phyloP scores from a whole-genome alignment of 2,113 vertebrate species.

The Tretioscincus oriximinensis region DNA sequence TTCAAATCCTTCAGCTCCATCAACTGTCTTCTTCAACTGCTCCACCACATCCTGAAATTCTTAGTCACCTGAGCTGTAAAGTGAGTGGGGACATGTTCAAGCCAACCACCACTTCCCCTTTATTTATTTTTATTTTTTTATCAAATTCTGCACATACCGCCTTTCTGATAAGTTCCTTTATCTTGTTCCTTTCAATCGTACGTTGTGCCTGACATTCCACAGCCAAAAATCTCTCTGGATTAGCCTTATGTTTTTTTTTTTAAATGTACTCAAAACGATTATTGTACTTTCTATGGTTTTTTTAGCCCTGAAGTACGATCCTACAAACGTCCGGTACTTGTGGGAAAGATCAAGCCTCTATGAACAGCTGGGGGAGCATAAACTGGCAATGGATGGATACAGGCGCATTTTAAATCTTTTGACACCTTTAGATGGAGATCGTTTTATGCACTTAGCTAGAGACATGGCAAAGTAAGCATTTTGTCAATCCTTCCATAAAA shows the following conservation, averaged over 20 bases:
- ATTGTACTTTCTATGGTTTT: background rate
- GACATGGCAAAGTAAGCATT: constrained; percentile 94
- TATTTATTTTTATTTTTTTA: no score
- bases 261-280: background rate
- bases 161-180: no score
- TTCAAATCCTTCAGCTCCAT: no score
- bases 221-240: no score
- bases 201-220: no score
- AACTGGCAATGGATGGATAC: constrained; percentile 96
- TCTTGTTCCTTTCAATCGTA: no score
- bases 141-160: no score
- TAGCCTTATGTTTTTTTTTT: background rate
- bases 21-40: no score
- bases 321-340: constrained; percentile 92
- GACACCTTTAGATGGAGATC: constrained; percentile 88
- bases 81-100: no score
- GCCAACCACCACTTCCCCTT: no score
- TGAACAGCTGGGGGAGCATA: constrained; percentile 93
- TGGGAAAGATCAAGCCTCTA: constrained; percentile 95
- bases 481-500: background rate
- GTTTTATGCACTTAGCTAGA: constrained; percentile 94
- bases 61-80: no score
- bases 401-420: constrained; percentile 88
- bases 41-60: no score
- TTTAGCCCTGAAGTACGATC: constrained; percentile 88